These are phyloP conservation scores for Melanotaenia duboulayi DNA, from an alignment of 2,113 vertebrate genomes.

Conservation along the genomic window DNA sequence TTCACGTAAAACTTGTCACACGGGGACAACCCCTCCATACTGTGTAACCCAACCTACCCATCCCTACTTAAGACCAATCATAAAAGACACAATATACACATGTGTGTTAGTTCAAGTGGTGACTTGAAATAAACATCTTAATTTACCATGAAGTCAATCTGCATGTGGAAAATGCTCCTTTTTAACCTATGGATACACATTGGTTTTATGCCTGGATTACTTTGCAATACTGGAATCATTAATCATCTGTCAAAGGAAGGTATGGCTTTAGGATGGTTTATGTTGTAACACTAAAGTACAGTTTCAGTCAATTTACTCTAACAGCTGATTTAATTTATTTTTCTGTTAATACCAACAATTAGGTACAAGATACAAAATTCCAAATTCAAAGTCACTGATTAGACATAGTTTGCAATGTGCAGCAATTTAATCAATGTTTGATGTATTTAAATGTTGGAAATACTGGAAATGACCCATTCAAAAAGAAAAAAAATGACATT, in stretches of 20 bases:
- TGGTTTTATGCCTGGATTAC: slow-evolving; percentile 26
- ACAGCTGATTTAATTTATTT: not conserved
- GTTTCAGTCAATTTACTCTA: not conserved
- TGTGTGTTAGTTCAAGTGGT: not conserved
- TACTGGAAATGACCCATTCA: not conserved
- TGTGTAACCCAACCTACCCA: slow-evolving; percentile 1
- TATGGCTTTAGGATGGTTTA: slow-evolving; percentile 39
- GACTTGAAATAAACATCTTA: slow-evolving; percentile 1
- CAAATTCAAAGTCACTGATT: not conserved
- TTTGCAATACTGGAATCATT: not conserved
- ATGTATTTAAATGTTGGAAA: not conserved
- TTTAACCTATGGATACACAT: slow-evolving; percentile 53
- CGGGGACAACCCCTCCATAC: slow-evolving; percentile 35
- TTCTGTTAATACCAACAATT: not conserved
- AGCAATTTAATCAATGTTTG: not conserved
- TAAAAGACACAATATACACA: slow-evolving; percentile 20
- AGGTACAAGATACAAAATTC: not conserved
- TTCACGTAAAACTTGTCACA: slow-evolving; percentile 30
- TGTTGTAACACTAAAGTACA: not conserved
- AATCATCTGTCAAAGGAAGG: slow-evolving; percentile 69
- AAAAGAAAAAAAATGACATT: too few relatives aligned
- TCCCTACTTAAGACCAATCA: not conserved
- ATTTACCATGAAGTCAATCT: slow-evolving; percentile 50
- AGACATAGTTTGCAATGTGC: not conserved
- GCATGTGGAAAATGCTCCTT: slow-evolving; percentile 39